These are phyloP conservation scores for Triplophysa dalaica DNA, from an alignment of 2,113 vertebrate species.

Conservation along the genomic window DNA sequence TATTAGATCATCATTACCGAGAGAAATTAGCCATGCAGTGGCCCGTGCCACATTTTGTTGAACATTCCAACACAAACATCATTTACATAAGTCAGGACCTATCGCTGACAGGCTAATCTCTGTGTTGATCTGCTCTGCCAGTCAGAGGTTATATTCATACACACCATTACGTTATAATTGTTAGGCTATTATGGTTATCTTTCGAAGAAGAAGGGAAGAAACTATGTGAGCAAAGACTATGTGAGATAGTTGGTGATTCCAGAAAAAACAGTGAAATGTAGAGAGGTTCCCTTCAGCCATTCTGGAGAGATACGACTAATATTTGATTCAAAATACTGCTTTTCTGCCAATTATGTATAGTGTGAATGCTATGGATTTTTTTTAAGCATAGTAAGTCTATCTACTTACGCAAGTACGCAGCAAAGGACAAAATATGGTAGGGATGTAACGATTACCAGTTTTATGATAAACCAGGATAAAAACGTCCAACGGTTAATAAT, in stretches of 20 bases:
- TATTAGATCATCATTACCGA: background rate
- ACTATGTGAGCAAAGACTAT: background rate
- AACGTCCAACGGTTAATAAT: no score
- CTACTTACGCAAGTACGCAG: no score
- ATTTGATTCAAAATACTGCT: no score
- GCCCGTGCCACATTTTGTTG: background rate
- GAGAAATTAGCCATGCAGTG: conserved; percentile 7
- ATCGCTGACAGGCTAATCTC: conserved; percentile 12
- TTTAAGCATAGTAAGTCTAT: no score
- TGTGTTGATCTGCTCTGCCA: conserved; percentile 22
- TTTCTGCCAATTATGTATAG: no score
- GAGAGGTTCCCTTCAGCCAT: background rate
- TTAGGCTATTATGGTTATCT: conserved; percentile 18
- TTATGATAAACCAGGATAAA: no score
- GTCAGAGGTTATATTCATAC: conserved; percentile 28
- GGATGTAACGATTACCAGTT: no score
- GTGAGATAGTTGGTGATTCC: conserved; percentile 13
- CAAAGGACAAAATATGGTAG: no score
- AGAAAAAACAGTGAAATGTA: background rate
- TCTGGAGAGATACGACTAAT: background rate
- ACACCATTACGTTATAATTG: conserved; percentile 32
- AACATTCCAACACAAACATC: background rate
- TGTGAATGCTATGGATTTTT: no score
- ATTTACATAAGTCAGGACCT: conserved; percentile 1
- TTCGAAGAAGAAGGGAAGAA: background rate